These are phyloP conservation scores for Psophia crepitans DNA, from an alignment of 2,113 vertebrate species.

Conservation along the genomic window DNA sequence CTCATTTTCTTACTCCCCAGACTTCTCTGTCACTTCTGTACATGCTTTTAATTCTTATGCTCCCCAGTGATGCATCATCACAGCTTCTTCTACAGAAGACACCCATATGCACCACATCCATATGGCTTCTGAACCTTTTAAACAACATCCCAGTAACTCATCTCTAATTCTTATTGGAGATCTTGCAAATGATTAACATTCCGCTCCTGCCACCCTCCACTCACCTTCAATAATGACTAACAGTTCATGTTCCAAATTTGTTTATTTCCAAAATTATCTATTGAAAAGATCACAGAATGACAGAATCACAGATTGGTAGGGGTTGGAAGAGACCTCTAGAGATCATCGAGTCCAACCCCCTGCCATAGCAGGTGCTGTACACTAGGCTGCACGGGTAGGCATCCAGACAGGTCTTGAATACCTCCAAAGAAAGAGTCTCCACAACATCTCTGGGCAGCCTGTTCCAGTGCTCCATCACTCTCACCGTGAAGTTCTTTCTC, in stretches of 20 bases:
- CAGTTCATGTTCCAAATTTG: not conserved
- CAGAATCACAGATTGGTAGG: no score
- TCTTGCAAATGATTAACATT: not conserved
- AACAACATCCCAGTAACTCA: not conserved
- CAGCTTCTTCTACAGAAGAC: not conserved
- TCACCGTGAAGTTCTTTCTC: no score
- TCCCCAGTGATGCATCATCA: not conserved
- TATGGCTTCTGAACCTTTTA: not conserved
- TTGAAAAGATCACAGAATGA: not conserved
- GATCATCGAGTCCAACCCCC: no score
- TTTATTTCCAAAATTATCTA: not conserved
- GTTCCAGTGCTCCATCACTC: no score
- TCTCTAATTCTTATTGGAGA: not conserved
- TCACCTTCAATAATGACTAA: not conserved
- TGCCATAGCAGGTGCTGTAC: no score
- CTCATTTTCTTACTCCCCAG: not conserved
- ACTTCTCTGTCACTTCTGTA: not conserved
- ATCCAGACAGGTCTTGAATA: no score
- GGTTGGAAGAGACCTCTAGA: no score
- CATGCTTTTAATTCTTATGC: not conserved
- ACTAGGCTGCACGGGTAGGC: no score
- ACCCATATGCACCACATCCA: accelerated
- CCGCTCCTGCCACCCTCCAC: no score
- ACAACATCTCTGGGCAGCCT: no score
- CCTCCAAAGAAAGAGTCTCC: no score